Evolutionary conservation across 1,140 invertebrate genomes (phyloP), one percentile per base, ranked within the genome.

Genomic region (Spodoptera litura): DNA sequence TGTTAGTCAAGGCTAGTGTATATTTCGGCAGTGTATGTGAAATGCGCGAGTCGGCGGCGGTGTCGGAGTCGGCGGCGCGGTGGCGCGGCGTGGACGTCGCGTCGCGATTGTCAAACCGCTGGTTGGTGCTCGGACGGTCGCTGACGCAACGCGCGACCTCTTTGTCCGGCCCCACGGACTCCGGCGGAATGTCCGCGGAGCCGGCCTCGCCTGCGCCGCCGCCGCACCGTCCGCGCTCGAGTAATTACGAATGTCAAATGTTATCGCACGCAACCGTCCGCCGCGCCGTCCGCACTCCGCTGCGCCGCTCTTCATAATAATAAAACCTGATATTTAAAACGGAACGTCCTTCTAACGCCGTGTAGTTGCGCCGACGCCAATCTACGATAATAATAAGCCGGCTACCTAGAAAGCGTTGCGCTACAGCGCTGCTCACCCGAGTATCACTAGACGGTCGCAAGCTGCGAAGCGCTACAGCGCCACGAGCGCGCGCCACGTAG

Each of bases 251-350:
- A 94, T 94, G 91, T 94, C 93, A 93, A 93, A 93, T 93, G 93
- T 92, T 92, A 93, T 94, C 91, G 91, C 91, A 93, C 91, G 93
- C 93, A 93, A 93, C 92, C 89, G 88, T 89, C 91, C 90, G 80
- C 87, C 88, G 87, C 85, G 82, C 84, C 83, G 81, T 92, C 93
- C 92, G 91, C 90, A 93, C 91, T 93, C 91, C 91, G 91, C 93
- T 90, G 91, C 91, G 88, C 92, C 89, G 90, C 91, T 93, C 92
- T 93, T 94, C 93, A 94, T 94, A 94, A 94, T 94, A 94, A 94
- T 94, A 94, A 94, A 94, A 94, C 93, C 93, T 94, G 93, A 94
- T 94, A 94, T 94, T 94, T 94, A 94, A 94, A 94, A 94, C 93
- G 93, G 93, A 94, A 94, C 92, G 93, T 94, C 93, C 93, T 94